A percentile compares a stretch with the other conserved stretches of the same genome.
These are phyloP conservation scores for Holcopasites calliopsidis DNA, from an alignment of 1,140 invertebrate genomes.

Conservation along the genomic window DNA sequence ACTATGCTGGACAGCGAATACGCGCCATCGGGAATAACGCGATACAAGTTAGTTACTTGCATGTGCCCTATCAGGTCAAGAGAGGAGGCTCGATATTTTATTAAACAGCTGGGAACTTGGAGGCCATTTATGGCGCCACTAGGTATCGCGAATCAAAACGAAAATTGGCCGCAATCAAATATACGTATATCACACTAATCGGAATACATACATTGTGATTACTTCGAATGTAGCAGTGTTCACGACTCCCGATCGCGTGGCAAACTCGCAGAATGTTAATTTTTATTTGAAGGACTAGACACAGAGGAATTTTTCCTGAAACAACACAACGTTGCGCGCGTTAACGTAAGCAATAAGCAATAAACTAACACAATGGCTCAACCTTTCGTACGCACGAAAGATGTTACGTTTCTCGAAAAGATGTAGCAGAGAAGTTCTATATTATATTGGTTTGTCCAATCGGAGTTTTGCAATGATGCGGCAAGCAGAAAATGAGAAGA, in stretches of 20 bases:
- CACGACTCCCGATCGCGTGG: not conserved
- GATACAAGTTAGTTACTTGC: constrained; percentile 31
- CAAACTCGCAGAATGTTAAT: not conserved
- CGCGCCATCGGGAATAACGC: not conserved
- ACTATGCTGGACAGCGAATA: not conserved
- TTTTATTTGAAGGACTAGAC: not conserved
- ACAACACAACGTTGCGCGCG: constrained; percentile 15
- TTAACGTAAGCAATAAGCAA: constrained; percentile 74
- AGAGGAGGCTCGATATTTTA: constrained; percentile 11
- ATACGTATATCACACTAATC: too few species aligned
- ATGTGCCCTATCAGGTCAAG: not conserved
- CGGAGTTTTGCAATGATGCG: constrained; percentile 6
- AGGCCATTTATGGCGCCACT: not conserved
- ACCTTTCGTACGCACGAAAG: constrained; percentile 34
- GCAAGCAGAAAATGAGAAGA: not conserved
- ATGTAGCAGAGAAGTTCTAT: constrained; percentile 55
- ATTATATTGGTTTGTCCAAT: constrained; percentile 60
- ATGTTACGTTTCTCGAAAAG: constrained; percentile 47
- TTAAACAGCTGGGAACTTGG: not conserved
- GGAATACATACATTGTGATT: not conserved
- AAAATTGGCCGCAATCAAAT: not conserved
- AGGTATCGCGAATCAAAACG: not conserved
- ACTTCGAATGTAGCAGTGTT: not conserved
- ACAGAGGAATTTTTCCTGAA: constrained; percentile 27
- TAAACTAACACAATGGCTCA: constrained; percentile 60